Evolutionary conservation across 1,140 invertebrate genomes (phyloP).

Genomic region (Drosophila willistoni): DNA sequence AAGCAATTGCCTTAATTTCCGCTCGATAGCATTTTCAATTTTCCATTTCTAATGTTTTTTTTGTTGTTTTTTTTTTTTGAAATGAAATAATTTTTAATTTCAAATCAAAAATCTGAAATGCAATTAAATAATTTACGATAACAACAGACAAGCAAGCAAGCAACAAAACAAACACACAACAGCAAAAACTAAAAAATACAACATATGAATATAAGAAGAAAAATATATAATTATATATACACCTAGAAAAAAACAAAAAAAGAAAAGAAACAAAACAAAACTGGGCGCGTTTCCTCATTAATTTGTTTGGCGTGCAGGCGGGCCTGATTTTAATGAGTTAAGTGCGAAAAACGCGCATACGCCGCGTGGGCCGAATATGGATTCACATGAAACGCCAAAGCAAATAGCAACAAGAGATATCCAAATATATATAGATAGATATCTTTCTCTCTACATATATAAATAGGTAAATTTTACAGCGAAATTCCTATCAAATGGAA

Average conservation of each 20-base stretch:
- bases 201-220: conserved; percentile 1
- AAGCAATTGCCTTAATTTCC: conserved; percentile 26
- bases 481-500: conserved; percentile 22
- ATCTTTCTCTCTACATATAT: conserved; percentile 30
- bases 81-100: conserved; percentile 58
- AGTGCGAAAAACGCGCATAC: conserved; percentile 76
- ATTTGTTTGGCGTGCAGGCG: conserved; percentile 31
- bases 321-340: conserved; percentile 66
- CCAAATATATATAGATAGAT: conserved; percentile 42
- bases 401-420: conserved; percentile 46
- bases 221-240: too few relatives aligned
- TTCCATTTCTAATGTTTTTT: conserved; percentile 52
- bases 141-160: conserved; percentile 9
- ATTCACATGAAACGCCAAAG: conserved; percentile 24
- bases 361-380: conserved; percentile 52
- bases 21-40: conserved; percentile 40
- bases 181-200: not conserved
- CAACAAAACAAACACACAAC: conserved; percentile 5
- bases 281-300: conserved; percentile 18
- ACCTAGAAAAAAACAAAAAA: conserved; percentile 18
- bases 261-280: conserved; percentile 28
- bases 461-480: conserved; percentile 53
- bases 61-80: conserved; percentile 59
- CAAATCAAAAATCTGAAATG: conserved; percentile 55
- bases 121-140: conserved; percentile 68